Conservation (phyloP, 2,113 vertebrate genomes). For the Muntiacus muntjak region DNA sequence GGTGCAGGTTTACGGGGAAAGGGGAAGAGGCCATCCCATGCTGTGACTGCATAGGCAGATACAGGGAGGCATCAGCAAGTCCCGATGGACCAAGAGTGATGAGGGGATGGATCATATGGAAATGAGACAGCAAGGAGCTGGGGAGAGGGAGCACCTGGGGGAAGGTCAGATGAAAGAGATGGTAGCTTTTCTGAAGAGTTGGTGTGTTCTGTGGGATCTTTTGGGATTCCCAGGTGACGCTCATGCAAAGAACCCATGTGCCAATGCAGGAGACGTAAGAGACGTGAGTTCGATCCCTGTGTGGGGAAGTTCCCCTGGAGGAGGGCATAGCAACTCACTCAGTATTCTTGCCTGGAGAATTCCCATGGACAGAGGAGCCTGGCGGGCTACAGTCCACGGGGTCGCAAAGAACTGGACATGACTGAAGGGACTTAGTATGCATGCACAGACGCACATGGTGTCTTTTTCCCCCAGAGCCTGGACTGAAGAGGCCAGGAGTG, state of each 20-base stretch:
- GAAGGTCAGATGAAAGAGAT: background rate
- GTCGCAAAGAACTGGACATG: background rate
- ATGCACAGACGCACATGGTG: accelerated
- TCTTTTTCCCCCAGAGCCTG: background rate
- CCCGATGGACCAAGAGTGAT: background rate
- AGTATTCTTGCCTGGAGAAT: background rate
- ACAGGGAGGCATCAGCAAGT: background rate
- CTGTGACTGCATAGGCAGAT: accelerated
- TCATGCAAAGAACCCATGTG: background rate
- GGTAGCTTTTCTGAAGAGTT: background rate
- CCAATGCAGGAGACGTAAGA: background rate
- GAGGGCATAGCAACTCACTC: background rate
- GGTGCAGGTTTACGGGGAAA: background rate
- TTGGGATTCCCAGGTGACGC: background rate
- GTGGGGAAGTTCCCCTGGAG: background rate
- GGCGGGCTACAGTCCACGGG: background rate
- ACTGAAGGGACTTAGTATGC: background rate
- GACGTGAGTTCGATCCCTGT: background rate
- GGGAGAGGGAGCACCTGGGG: background rate
- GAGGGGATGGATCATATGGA: background rate
- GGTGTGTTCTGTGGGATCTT: background rate
- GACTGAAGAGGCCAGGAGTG: background rate
- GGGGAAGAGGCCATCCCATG: background rate
- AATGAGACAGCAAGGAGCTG: background rate
- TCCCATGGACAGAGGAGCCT: background rate